Percentiles rank a stretch among this genome's conserved stretches.
These are phyloP conservation scores for Clamator glandarius DNA, from an alignment of 2,797 vertebrate species.

Conservation along the genomic window DNA sequence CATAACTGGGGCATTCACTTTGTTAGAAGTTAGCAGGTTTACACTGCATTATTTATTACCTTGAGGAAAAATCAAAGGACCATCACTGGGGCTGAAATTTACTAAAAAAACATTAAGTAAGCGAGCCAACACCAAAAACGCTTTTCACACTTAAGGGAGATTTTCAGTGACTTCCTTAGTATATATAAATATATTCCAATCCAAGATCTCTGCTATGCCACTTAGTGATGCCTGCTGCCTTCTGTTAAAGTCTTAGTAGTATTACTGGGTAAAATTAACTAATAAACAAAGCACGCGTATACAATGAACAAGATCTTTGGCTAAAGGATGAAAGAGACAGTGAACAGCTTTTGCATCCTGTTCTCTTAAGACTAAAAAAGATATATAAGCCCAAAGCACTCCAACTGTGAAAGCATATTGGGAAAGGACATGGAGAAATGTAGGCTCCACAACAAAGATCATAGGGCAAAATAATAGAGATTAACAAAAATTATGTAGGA, in stretches of 20 bases:
- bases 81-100: not conserved
- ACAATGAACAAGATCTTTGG: not conserved
- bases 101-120: not conserved
- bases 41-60: not conserved
- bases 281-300: not conserved
- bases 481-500: constrained; percentile 48
- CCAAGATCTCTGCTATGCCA: not conserved
- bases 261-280: not conserved
- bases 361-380: not conserved
- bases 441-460: constrained; percentile 7
- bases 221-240: not conserved
- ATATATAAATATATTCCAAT: not conserved
- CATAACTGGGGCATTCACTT: not conserved
- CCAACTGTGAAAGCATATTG: not conserved
- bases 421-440: not conserved
- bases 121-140: not conserved
- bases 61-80: not conserved
- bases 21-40: not conserved
- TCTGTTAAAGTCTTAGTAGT: not conserved
- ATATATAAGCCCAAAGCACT: not conserved
- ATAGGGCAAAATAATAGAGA: constrained; percentile 39
- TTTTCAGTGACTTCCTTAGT: not conserved
- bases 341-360: not conserved
- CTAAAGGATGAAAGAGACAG: not conserved
- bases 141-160: not conserved